These are phyloP conservation scores for Dipodomys spectabilis DNA, from an alignment of 2,113 vertebrate species.

Conservation along the genomic window DNA sequence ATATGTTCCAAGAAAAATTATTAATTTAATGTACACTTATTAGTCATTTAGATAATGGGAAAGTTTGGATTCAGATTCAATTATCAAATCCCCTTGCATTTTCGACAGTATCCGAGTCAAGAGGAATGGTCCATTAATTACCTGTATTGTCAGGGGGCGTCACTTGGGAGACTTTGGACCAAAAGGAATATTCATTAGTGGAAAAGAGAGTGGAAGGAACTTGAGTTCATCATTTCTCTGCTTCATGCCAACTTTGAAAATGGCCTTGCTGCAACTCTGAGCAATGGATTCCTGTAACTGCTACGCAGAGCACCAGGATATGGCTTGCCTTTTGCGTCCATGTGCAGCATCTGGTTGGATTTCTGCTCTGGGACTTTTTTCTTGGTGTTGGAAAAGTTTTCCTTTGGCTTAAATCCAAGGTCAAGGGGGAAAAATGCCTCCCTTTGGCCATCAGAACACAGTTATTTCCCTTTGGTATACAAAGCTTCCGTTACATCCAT, in stretches of 20 bases:
- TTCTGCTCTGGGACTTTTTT: not conserved
- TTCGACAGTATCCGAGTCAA: conserved; percentile 67
- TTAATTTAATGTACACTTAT: conserved; percentile 69
- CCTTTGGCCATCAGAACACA: not conserved
- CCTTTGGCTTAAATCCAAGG: not conserved
- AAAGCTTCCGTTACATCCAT: not conserved
- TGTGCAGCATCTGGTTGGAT: conserved; percentile 7
- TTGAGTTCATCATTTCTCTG: conserved; percentile 62
- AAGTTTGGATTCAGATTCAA: conserved; percentile 78
- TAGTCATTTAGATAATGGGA: conserved; percentile 78
- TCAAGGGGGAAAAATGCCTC: not conserved
- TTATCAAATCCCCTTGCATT: conserved; percentile 61
- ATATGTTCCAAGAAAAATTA: conserved; percentile 67
- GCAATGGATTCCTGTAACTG: conserved; percentile 72
- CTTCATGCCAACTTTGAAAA: conserved; percentile 77
- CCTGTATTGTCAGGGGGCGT: conserved; percentile 71
- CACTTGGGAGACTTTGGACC: conserved; percentile 74
- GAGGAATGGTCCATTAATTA: conserved; percentile 80
- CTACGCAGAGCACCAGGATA: conserved; percentile 52
- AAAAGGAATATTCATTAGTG: conserved; percentile 80
- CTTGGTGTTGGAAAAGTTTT: not conserved
- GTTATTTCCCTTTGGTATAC: not conserved
- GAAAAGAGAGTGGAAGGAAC: conserved; percentile 75
- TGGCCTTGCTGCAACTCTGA: conserved; percentile 52
- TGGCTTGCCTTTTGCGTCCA: conserved; percentile 13